Evolutionary conservation across 2,797 vertebrate species (phyloP).

Genomic region (Dipus sagitta): DNA sequence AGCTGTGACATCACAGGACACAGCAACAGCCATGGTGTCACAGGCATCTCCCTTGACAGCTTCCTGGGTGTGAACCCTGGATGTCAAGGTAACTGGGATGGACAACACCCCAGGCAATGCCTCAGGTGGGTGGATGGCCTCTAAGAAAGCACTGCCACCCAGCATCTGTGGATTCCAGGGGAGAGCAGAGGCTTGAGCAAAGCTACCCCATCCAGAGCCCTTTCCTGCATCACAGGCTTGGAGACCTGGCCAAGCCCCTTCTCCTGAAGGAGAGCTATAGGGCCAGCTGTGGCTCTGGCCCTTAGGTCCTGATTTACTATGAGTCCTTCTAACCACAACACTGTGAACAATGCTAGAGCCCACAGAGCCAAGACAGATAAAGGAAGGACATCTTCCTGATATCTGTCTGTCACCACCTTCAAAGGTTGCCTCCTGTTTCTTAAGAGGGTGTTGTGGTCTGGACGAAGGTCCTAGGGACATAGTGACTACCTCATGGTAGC

Average conservation of each 20-base stretch:
- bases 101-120: not conserved
- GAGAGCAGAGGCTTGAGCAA: too few species aligned
- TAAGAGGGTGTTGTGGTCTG: not conserved
- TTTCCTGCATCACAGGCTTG: not conserved
- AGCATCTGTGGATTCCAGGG: not conserved
- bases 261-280: not conserved
- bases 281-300: slow-evolving; percentile 26
- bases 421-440: not conserved
- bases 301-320: slow-evolving; percentile 77
- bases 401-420: not conserved
- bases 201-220: not conserved
- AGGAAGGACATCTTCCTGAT: not conserved
- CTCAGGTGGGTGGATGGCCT: not conserved
- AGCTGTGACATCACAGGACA: not conserved
- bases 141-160: not conserved
- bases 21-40: not conserved
- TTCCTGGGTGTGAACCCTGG: not conserved
- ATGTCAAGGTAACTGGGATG: not conserved
- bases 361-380: not conserved
- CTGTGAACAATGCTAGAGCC: accelerated
- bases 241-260: slow-evolving; percentile 46
- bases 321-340: slow-evolving; percentile 53
- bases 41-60: not conserved
- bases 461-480: accelerated
- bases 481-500: not conserved